Base-by-base conservation (phyloP, 2,113 vertebrate species). In the Alouatta palliata region DNA sequence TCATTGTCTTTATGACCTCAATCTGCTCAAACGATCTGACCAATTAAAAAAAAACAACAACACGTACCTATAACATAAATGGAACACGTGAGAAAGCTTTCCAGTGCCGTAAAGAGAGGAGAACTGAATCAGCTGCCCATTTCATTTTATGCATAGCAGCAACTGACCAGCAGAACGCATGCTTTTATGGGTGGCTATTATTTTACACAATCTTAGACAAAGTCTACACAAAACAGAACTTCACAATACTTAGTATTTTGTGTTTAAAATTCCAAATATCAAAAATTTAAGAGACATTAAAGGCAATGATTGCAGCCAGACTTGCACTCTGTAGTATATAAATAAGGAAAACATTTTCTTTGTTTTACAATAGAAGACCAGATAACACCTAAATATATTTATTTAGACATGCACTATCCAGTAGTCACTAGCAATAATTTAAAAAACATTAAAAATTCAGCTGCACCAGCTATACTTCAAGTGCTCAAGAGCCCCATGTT, bases 11-110 rank as follows among this genome's bases (percentile, higher is more conserved):
- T 94, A 95, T 92, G 87, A 49, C 49, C 14, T 49, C 49, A 49
- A 3, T 49, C 49, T 92, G 90, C 70, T 93, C 83, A 92, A 96
- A 97, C 43, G 32, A 97, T 75, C n/a, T 54, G 58, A 54, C 61
- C 90, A 96, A 89, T 95, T 76, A 92, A 90, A 81, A 96, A 82
- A 70, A 71, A 80, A 77, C 17, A 43, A 5, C 40, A 52, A 56
- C 85, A 91, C 40, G 45, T 90, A 47, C 25, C 73, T 73, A 6
- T 47, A 71, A 61, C 71, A 75, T n/a, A 86, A 97, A 70, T 16
- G 30, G 75, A 49, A 76, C 70, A 47, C 27, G 61, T n/a, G 37
- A 71, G 87, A 71, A 61, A 40, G 45, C 30, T 54, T 85, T 90
- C 93, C 49, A 70, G 37, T 11, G 20, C 25, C 5, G 6, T 23